Base-by-base conservation (phyloP, 53 echinoderm and acorn worm species). In the Luidia sarsii region DNA sequence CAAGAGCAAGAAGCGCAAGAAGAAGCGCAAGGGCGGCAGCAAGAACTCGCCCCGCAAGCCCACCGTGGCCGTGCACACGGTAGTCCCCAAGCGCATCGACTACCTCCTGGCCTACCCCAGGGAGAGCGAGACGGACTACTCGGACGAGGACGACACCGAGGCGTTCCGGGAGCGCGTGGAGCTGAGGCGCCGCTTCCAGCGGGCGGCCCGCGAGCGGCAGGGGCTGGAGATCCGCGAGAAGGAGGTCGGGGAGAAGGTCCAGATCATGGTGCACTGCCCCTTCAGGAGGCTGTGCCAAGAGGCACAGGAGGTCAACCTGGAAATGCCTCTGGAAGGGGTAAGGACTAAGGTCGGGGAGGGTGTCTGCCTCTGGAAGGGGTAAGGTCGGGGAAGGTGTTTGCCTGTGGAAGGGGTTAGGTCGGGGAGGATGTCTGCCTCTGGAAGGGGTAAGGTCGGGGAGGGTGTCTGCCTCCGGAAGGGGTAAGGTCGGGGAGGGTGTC, bases 271-370 rank as follows among this genome's bases (percentile, higher is more conserved):
- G 21, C 93, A 93, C 65, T 89, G 89, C 45, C 91, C 97, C 3
- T 97, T 97, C 50, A 13, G 51, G 22, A 91, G 91, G 45, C 71
- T 97, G 46, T 93, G 97, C 48, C 67, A 89, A 31, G 64, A 94
- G 57, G 97, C 97, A 15, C 93, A 97, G 48, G 53, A 86, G 0
- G 89, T 97, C 81, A 93, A 91, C 16, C 53, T 97, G 50, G 93
- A 97, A 52, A 93, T 94, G 93, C 93, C 93, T 7, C 85, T 97
- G 14, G 91, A 73, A 91, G 91, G 89, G 83, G 97, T 97, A 59
- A 93, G 93, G 9, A 38, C 18, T 31, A 20, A 64, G 16, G 28
- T 22, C 35, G 19, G 9, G 16, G 9, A 18, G 4, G n/a, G 28
- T 27, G 20, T 31, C 8, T 33, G 4, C 33, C 33, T 5, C 3